phyloP scores from a whole-genome alignment of 2,888 invertebrate genomes.

The Bedellia somnulentella region DNA sequence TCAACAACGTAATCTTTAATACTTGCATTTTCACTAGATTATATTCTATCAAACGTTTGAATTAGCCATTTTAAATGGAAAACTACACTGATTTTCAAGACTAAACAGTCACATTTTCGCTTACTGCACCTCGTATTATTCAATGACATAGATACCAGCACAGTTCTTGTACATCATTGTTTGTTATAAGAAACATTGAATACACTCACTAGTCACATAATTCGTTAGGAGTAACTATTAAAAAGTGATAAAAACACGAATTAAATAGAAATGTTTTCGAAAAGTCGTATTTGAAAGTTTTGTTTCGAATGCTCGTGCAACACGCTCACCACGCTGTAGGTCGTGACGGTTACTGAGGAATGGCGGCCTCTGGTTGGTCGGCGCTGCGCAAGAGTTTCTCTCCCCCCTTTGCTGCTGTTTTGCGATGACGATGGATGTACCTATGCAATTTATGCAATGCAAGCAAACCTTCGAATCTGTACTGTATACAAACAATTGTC shows the following conservation, averaged over 20 bases:
- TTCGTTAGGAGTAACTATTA: too few relatives aligned
- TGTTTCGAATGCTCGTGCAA: slow-evolving; percentile 14
- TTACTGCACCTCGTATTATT: slow-evolving; percentile 22
- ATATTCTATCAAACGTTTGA: slow-evolving; percentile 20
- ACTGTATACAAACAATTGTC: too few relatives aligned
- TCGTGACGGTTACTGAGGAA: slow-evolving; percentile 38
- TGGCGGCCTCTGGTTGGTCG: slow-evolving; percentile 20
- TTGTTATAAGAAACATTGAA: slow-evolving; percentile 10
- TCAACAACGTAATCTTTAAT: slow-evolving; percentile 38
- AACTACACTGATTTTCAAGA: slow-evolving; percentile 16
- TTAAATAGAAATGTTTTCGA: too few relatives aligned
- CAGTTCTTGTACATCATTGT: slow-evolving; percentile 14
- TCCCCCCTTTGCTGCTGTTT: slow-evolving; percentile 2
- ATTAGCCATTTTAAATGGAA: slow-evolving; percentile 31
- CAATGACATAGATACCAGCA: slow-evolving; percentile 28
- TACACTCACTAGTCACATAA: too few relatives aligned
- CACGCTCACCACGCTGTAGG: slow-evolving; percentile 25
- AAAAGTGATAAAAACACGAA: too few relatives aligned
- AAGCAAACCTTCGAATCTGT: too few relatives aligned
- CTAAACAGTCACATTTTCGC: slow-evolving; percentile 52
- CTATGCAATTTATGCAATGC: too few relatives aligned
- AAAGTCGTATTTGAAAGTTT: background rate
- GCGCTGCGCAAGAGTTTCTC: slow-evolving; percentile 9
- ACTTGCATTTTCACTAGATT: slow-evolving; percentile 38
- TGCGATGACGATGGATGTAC: too few relatives aligned